Evolutionary conservation across 2,113 vertebrate genomes (phyloP), one percentile per base, ranked within the genome.

Genomic region (Corythornis madagascariensis): DNA sequence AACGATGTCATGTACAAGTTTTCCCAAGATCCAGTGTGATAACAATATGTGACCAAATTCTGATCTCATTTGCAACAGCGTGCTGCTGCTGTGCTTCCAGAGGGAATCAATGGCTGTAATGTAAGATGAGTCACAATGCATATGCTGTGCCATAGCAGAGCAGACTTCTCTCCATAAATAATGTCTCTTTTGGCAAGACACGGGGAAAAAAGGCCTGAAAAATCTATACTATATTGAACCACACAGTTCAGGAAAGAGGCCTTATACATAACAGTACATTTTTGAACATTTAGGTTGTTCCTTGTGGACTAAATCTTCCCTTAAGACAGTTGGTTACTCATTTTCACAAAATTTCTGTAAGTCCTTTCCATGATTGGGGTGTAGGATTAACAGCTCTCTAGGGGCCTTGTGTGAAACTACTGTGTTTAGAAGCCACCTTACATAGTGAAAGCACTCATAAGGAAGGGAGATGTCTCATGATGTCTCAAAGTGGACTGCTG

Each of bases 161-260:
- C 16, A 83, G 78, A 70, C 43, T 77, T 92, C 79, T 80, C 72
- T 72, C 50, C 33, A 76, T 80, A 91, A 94, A 73, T 91, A 92
- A 81, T 47, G 13, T 63, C 59, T 87, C 43, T 87, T 88, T 92
- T 91, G 60, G 86, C 71, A 91, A 89, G 48, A 35, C 19, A n/a
- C 6, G 1, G 35, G 35, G 11, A 53, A 82, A 40, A 83, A 81
- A 64, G 78, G 4, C 29, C 28, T 79, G 71, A 80, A 93, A 93
- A 77, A 92, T 70, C 71, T 64, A 53, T 77, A 74, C n/a, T n/a
- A 4, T 77, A 64, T 64, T 19, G 45, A 95, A 56, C 72, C 64
- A 56, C 21, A 73, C 5, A 15, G 20, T 76, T 93, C 52, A 74
- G 67, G 60, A 83, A 77, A 76, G 67, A 83, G 47, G 20, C 6